Evolutionary conservation across 2,888 invertebrate genomes (phyloP).

Genomic region (Drosophila kambysellisi): DNA sequence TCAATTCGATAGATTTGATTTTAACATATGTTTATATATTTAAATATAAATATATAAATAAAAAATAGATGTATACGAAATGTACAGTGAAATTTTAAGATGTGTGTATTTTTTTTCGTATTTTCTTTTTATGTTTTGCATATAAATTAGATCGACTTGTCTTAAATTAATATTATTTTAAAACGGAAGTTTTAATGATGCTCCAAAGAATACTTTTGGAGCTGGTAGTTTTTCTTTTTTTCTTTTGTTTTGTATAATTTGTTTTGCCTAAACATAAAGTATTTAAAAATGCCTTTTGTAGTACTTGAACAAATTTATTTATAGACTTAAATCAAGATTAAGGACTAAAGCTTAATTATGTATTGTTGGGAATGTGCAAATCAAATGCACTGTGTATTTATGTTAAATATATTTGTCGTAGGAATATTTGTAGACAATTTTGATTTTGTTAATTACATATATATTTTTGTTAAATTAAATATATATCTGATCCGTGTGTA

Average conservation of each 20-base stretch:
- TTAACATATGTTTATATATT: slow-evolving; percentile 25
- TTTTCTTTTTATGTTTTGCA: slow-evolving; percentile 19
- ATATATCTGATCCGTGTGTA: slow-evolving; percentile 19
- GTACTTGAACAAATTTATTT: slow-evolving; percentile 31
- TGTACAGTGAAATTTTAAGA: slow-evolving; percentile 39
- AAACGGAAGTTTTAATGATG: slow-evolving; percentile 53
- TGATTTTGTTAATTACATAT: slow-evolving; percentile 29
- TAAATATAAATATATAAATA: slow-evolving; percentile 15
- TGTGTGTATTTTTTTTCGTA: slow-evolving; percentile 13
- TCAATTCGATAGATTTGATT: slow-evolving; percentile 52
- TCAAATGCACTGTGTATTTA: slow-evolving; percentile 57
- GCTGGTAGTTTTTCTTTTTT: slow-evolving; percentile 29
- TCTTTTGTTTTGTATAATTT: neutral
- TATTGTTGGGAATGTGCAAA: slow-evolving; percentile 63
- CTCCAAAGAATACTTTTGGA: slow-evolving; percentile 22
- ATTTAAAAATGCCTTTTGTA: slow-evolving; percentile 57
- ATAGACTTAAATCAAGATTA: slow-evolving; percentile 31
- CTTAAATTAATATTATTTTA: slow-evolving; percentile 42
- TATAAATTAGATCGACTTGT: slow-evolving; percentile 64
- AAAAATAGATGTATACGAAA: slow-evolving; percentile 29
- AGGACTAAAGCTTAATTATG: slow-evolving; percentile 22
- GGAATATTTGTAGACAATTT: slow-evolving; percentile 62
- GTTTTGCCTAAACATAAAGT: slow-evolving; percentile 26
- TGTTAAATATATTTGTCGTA: slow-evolving; percentile 34
- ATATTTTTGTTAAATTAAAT: slow-evolving; percentile 15